Percentiles rank a stretch among this genome's conserved stretches.
phyloP scores from a whole-genome alignment of 92 coral and sea anemone genomes.

The Parazoanthus swiftii region DNA sequence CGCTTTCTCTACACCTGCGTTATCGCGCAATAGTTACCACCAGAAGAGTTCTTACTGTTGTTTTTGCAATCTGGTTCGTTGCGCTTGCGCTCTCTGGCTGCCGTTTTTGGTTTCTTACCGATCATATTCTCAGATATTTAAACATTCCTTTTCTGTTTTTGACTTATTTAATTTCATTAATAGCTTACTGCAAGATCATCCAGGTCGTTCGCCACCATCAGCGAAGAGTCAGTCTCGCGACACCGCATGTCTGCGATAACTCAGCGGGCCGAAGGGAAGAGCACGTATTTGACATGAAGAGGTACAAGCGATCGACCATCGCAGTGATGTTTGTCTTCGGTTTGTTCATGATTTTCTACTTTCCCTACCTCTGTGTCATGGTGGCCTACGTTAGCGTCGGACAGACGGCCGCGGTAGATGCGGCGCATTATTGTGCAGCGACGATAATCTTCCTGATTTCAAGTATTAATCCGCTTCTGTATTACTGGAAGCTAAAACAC shows the following conservation, averaged over 20 bases:
- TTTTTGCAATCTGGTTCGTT: background rate
- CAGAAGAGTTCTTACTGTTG: background rate
- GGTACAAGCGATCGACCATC: constrained; percentile 45
- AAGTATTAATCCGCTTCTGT: constrained; percentile 45
- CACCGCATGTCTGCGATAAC: background rate
- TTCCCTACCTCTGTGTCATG: constrained; percentile 42
- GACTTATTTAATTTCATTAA: constrained; percentile 3
- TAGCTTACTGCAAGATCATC: constrained; percentile 42
- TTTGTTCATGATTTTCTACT: constrained; percentile 35
- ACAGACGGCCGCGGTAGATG: constrained; percentile 42
- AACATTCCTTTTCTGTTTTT: constrained; percentile 1
- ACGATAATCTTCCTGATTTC: constrained; percentile 47
- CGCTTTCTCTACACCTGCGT: constrained; percentile 12
- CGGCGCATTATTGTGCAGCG: constrained; percentile 43
- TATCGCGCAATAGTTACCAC: constrained; percentile 4
- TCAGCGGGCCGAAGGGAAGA: background rate
- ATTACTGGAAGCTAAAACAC: constrained; percentile 44
- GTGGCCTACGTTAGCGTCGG: constrained; percentile 27
- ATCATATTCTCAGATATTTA: constrained; percentile 10
- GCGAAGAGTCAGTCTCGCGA: background rate
- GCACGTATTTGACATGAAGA: constrained; percentile 10
- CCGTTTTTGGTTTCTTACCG: constrained; percentile 17
- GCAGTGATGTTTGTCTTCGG: constrained; percentile 51
- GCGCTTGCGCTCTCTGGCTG: constrained; percentile 7
- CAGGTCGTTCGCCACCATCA: constrained; percentile 45